Evolutionary conservation across 1,140 invertebrate genomes (phyloP), one percentile per base, ranked within the genome.

Genomic region (Drosophila fuyamai): DNA sequence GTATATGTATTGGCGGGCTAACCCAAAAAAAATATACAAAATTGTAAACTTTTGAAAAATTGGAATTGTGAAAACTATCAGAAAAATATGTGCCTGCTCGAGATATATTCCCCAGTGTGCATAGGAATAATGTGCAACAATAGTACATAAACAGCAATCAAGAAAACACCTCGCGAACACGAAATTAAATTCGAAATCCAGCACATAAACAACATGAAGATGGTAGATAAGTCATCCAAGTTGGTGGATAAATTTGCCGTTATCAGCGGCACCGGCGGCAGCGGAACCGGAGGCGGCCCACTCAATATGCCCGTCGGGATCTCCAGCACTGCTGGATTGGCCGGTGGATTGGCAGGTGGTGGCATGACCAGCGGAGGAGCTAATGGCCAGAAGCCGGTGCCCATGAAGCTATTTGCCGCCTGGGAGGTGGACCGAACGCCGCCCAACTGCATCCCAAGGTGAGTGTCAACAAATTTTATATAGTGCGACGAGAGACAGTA

Each of bases 401-500:
- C 97, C 82, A 99, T 99, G 98, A 98, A 98, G 94, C 95, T 99
- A 76, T 99, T 99, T 94, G 98, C 98, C 67, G 98, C 98, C 79
- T 98, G 98, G 97, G 98, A 99, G 95, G 97, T 99, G 63, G 98
- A 99, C 94, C 96, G 98, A 92, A 98, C 98, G 65, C 97, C 98
- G 50, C 96, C 98, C 67, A 98, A 98, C 93, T 99, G 98, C 93
- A 98, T 99, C 93, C 98, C 98, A 92, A 98, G 98, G 97, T 98
- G 95, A 94, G 83, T 88, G 57, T 65, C 55, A 48, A 76, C 58
- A 65, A 75, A 53, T 56, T 56, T 74, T 47, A 75, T 32, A 57
- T 57, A 72, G 46, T 47, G 29, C 23, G 32, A n/a, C 36, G 18
- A 38, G 48, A 23, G 43, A 32, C 29, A 41, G 44, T 43, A 60